Conservation (phyloP, 2,113 vertebrate species). For the Chinchilla lanigera region DNA sequence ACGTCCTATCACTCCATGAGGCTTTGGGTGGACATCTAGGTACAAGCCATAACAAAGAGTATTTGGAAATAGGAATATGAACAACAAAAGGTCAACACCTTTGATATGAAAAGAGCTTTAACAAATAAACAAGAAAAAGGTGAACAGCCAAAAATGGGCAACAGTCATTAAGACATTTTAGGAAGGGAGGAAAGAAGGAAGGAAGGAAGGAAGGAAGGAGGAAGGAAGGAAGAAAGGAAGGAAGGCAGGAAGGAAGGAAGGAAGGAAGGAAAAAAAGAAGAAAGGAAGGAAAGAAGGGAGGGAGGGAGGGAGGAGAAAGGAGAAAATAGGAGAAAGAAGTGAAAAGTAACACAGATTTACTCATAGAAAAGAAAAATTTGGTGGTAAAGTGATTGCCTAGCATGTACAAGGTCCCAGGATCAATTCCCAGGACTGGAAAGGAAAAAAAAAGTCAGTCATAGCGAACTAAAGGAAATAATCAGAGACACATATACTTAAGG, state of each 20-base stretch:
- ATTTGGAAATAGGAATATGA: constrained; percentile 19
- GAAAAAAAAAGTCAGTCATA: not conserved
- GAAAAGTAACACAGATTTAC: no score
- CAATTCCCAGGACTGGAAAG: not conserved
- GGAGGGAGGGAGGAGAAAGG: fast-evolving
- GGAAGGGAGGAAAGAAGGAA: no score
- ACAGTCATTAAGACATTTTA: not conserved
- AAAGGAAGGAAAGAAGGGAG: fast-evolving
- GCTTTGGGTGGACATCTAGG: not conserved
- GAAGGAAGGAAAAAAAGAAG: not conserved
- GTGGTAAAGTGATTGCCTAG: not conserved
- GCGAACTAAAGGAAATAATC: not conserved
- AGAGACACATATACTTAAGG: not conserved
- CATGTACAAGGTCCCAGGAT: not conserved
- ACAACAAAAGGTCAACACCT: not conserved
- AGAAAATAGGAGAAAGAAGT: not conserved
- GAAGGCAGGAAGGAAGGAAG: no score
- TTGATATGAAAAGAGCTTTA: not conserved
- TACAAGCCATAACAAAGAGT: not conserved
- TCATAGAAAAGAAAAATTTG: not conserved
- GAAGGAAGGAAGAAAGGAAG: fast-evolving
- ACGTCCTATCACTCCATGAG: not conserved
- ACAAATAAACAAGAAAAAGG: not conserved
- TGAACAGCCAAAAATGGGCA: not conserved
- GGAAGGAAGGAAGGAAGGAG: not conserved